Percentiles rank a stretch among this genome's conserved stretches.
phyloP scores from a whole-genome alignment of 2,113 vertebrate genomes.

The Xyliphius kryptos region DNA sequence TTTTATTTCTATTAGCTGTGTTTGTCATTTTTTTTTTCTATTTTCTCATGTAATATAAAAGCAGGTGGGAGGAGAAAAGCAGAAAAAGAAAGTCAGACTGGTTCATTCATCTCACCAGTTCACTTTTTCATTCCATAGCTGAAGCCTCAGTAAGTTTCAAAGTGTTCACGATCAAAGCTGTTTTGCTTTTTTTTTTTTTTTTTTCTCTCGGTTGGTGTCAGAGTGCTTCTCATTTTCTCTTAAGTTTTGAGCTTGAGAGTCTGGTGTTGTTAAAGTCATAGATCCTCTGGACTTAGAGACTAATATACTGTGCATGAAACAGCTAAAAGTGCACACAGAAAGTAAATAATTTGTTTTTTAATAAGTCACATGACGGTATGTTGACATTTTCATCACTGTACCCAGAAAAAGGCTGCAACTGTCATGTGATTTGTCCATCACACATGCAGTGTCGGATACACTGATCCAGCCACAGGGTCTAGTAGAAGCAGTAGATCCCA shows the following conservation, averaged over 20 bases:
- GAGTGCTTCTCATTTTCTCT: constrained; percentile 11
- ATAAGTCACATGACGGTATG: too few relatives aligned
- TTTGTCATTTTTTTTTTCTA: constrained; percentile 13
- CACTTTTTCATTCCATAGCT: constrained; percentile 48
- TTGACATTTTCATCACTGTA: too few relatives aligned
- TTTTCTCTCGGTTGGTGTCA: constrained; percentile 6
- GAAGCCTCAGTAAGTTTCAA: constrained; percentile 61
- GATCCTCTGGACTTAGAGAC: too few relatives aligned
- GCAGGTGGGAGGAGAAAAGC: constrained; percentile 8
- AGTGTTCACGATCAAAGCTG: constrained; percentile 65
- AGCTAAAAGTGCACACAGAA: too few relatives aligned
- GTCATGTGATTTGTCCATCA: too few relatives aligned
- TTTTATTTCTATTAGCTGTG: constrained; percentile 18
- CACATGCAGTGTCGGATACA: too few relatives aligned
- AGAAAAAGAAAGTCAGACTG: constrained; percentile 40
- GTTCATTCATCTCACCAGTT: constrained; percentile 39
- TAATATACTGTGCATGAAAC: too few relatives aligned
- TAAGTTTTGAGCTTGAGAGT: constrained; percentile 12
- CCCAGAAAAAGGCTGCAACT: too few relatives aligned
- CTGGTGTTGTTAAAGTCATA: too few relatives aligned
- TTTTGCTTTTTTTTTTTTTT: constrained; percentile 24
- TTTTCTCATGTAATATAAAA: constrained; percentile 24
- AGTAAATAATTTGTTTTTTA: too few relatives aligned
- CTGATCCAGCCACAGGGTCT: too few relatives aligned
- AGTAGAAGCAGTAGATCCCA: too few relatives aligned